A percentile compares a stretch with the other conserved stretches of the same genome.
Evolutionary conservation across 2,797 vertebrate species (phyloP).

Genomic region (Artibeus jamaicensis): DNA sequence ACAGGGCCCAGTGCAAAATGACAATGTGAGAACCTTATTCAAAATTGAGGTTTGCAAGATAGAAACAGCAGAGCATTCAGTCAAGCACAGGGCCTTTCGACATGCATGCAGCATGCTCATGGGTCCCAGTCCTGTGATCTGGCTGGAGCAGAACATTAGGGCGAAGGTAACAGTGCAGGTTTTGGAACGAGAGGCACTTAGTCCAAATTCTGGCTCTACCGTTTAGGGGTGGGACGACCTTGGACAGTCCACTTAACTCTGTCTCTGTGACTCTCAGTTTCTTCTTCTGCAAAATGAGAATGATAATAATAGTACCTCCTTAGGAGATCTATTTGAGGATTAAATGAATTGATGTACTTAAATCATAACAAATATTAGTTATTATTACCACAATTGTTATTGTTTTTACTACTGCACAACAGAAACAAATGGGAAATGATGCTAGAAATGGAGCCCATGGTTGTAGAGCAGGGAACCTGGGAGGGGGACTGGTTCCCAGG

Average conservation of each 20-base stretch:
- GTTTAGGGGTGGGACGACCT: not conserved
- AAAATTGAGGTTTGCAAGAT: not conserved
- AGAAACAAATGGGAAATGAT: not conserved
- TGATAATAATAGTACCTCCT: not conserved
- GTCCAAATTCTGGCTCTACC: not conserved
- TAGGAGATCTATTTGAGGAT: not conserved
- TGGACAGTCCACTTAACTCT: not conserved
- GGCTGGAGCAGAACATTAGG: not conserved
- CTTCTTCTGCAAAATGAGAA: not conserved
- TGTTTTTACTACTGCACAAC: not conserved
- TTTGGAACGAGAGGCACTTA: not conserved
- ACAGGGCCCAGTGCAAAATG: not conserved
- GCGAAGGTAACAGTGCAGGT: not conserved
- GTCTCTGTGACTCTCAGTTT: not conserved
- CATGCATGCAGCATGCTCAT: rapidly evolving
- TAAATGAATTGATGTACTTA: not conserved
- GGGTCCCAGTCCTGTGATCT: not conserved
- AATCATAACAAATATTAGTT: not conserved
- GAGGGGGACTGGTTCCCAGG: not conserved
- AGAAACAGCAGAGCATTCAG: not conserved
- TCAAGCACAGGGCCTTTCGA: not conserved
- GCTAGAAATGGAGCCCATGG: not conserved
- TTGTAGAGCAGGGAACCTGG: not conserved
- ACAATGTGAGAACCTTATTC: not conserved
- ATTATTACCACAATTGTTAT: not conserved